Evolutionary conservation across 2,113 vertebrate genomes (phyloP).

Genomic region (Nicator chloris): DNA sequence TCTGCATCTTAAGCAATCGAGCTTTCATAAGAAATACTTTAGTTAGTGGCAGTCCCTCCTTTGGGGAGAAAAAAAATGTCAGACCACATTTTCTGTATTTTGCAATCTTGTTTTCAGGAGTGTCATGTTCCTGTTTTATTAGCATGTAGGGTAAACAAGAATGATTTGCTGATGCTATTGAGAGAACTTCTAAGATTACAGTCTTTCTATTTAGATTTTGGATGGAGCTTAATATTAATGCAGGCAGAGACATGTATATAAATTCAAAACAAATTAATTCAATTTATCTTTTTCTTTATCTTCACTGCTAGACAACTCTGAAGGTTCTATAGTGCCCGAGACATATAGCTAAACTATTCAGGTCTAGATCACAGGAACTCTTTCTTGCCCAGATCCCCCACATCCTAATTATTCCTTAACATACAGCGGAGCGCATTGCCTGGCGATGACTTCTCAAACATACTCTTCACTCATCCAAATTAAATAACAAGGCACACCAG

Average conservation of each 20-base stretch:
- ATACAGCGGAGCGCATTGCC: not conserved
- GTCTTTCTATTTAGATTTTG: slow-evolving; percentile 62
- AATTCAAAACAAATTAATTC: slow-evolving; percentile 65
- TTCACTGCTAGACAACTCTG: slow-evolving; percentile 33
- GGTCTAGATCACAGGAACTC: slow-evolving; percentile 15
- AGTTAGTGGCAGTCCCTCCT: slow-evolving; percentile 67
- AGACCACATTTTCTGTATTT: slow-evolving; percentile 70
- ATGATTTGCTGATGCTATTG: slow-evolving; percentile 66
- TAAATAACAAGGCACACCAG: not conserved
- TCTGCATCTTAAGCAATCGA: slow-evolving; percentile 73
- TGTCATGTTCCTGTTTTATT: slow-evolving; percentile 69
- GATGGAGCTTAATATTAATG: slow-evolving; percentile 65
- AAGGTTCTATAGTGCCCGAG: not conserved
- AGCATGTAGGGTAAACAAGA: slow-evolving; percentile 68
- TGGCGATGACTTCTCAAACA: not conserved
- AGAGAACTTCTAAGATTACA: slow-evolving; percentile 64
- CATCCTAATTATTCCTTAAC: slow-evolving; percentile 23
- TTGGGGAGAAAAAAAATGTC: slow-evolving; percentile 72
- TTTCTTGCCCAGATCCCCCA: not conserved
- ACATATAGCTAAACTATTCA: slow-evolving; percentile 3
- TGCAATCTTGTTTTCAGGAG: slow-evolving; percentile 68
- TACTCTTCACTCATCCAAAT: not conserved
- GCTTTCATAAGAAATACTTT: slow-evolving; percentile 71
- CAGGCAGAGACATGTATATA: slow-evolving; percentile 46
- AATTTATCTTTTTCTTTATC: slow-evolving; percentile 50